A percentile compares a stretch with the other conserved stretches of the same genome.
These are phyloP conservation scores for Parnassius glacialis DNA, from an alignment of 2,888 invertebrate species.

Conservation along the genomic window DNA sequence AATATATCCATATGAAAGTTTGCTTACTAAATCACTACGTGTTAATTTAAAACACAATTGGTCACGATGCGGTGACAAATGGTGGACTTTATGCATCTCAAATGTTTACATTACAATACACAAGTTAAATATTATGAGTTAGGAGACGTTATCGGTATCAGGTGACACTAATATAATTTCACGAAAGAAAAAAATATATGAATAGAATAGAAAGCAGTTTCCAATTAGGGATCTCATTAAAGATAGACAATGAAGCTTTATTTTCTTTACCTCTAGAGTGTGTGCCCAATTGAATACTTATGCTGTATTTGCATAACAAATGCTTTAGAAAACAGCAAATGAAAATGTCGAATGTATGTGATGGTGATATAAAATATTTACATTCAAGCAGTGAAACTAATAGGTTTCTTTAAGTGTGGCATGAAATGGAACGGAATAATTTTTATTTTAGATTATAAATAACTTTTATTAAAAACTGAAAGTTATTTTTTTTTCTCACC, in stretches of 20 bases:
- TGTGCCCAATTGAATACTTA: not conserved
- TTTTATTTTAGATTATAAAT: no score
- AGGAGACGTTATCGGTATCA: slow-evolving; percentile 11
- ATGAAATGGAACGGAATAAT: no score
- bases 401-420: not conserved
- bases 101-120: slow-evolving; percentile 59
- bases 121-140: slow-evolving; percentile 48
- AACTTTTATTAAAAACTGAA: no score
- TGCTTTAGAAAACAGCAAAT: not conserved
- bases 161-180: slow-evolving; percentile 9
- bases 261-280: slow-evolving; percentile 1
- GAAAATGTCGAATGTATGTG: not conserved
- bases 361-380: not conserved
- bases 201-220: slow-evolving; percentile 25
- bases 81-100: slow-evolving; percentile 61
- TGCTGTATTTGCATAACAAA: slow-evolving; percentile 11
- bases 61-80: slow-evolving; percentile 43
- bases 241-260: slow-evolving; percentile 9
- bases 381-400: not conserved
- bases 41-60: slow-evolving; percentile 35
- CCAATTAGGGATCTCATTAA: slow-evolving; percentile 13
- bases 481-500: no score
- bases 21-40: slow-evolving; percentile 2
- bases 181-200: slow-evolving; percentile 5
- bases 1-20: not conserved